Evolutionary conservation across 1,140 invertebrate species (phyloP).

Genomic region (Myzus persicae): DNA sequence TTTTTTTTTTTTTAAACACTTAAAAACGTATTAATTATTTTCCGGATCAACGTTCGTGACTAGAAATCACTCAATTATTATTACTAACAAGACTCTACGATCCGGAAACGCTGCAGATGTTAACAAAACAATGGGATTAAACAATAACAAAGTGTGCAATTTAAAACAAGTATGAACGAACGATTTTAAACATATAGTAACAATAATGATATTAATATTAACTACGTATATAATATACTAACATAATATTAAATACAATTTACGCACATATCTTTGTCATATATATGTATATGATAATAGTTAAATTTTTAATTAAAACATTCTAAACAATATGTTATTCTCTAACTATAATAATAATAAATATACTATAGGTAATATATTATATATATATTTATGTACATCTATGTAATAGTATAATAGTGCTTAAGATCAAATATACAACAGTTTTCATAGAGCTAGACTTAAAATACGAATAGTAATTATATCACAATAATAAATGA

Average conservation of each 20-base stretch:
- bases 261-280: too few relatives aligned
- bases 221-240: not conserved
- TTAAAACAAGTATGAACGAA: not conserved
- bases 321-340: not conserved
- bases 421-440: not conserved
- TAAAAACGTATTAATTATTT: not conserved
- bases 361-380: not conserved
- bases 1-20: not conserved
- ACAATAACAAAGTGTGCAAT: not conserved
- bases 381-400: not conserved
- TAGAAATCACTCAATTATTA: not conserved
- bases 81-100: not conserved
- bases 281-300: not conserved
- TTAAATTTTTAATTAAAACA: not conserved
- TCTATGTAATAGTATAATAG: not conserved
- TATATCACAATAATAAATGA: conserved; percentile 53
- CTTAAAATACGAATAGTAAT: conserved; percentile 23
- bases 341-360: not conserved
- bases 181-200: conserved; percentile 17
- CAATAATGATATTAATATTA: not conserved
- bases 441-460: conserved; percentile 2
- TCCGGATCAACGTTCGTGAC: not conserved
- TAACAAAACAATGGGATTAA: not conserved
- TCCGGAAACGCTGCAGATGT: not conserved
- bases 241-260: not conserved